Evolutionary conservation across 2,888 invertebrate species (phyloP), one percentile per base, ranked within the genome.

Genomic region (Thymelicus acteon): DNA sequence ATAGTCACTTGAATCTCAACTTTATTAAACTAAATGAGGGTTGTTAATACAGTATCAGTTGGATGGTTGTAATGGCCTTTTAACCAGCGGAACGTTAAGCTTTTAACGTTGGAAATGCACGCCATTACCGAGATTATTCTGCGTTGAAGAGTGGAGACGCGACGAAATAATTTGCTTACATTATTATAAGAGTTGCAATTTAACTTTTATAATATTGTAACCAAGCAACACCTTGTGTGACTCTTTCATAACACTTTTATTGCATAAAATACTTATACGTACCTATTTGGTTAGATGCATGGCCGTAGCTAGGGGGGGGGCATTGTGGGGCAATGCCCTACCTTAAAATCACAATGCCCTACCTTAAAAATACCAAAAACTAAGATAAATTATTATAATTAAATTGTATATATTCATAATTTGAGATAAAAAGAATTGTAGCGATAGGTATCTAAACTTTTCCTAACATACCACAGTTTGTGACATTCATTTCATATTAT

Each of bases 111-210:
- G 63, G 39, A 62, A 69, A 39, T 60, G 48, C 58, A 58, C 39
- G 49, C 69, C 63, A 69, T 69, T 69, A 69, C 63, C 40, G 49
- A 39, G 63, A 69, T 64, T 69, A 60, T 63, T 48, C 54, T 12
- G 63, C 24, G 58, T 39, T 60, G 49, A 58, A 69, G 58, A 63
- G 13, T 57, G 48, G 69, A 39, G 49, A 49, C 63, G 69, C 57
- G 63, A 49, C 58, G 63, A 58, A 69, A 62, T 63, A 58, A 63
- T 69, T 63, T 63, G 63, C 63, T 58, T 69, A 49, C 58, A 58
- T 49, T 63, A 24, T 24, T 24, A 24, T 54, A 24, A 24, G 12
- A 54, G 54, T 12, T 54, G 54, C 54, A 54, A 54, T 54, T 54
- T 54, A 54, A 54, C 7, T 54, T 24, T 24, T 19, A 19, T 19